Base-by-base conservation (phyloP, 2,888 invertebrate genomes). In the Linnaemya tessellans region DNA sequence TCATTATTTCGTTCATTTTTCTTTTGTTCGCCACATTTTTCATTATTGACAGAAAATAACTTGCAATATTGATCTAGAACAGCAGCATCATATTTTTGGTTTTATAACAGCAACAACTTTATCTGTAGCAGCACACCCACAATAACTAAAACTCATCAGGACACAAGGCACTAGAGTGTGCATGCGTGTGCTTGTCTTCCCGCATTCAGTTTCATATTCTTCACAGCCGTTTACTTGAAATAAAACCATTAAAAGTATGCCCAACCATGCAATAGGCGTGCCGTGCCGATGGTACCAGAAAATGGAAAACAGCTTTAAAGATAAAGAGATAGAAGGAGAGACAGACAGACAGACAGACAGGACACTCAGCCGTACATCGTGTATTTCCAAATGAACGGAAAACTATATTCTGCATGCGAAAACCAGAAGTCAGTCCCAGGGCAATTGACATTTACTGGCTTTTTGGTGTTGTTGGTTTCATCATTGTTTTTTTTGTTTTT, bases 371-470 rank as follows among this genome's bases (percentile, higher is more conserved):
- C n/a, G 22, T 7, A 11, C 13, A 18, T 22, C 43, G 18, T 20
- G 18, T n/a, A 25, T 73, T 56, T 65, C 67, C 18, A 20, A 46
- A 38, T 18, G 3, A 46, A 35, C 30, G 35, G 46, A 25, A 13
- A 60, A 68, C 43, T 43, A 22, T 35, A 22, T 58, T 80, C 56
- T 65, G 35, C 1, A 41, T 70, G 20, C 46, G 56, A 15, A 64
- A 77, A 77, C 70, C 71, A 82, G 64, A 20, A 68, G 77, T 56
- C n/a, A 68, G 58, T 65, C 71, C 78, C 82, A 13, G 25, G 82
- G 65, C 77, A 83, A 78, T 83, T 83, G 77, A 71, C 78, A 83
- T 77, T 83, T 73, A 78, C 65, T 71, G 82, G 65, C 82, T 71
- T 80, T 41, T 80, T 77, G 54, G 22, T 68, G 38, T 25, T 64